Conservation (phyloP, 2,113 vertebrate species). For the Desmodus rotundus region DNA sequence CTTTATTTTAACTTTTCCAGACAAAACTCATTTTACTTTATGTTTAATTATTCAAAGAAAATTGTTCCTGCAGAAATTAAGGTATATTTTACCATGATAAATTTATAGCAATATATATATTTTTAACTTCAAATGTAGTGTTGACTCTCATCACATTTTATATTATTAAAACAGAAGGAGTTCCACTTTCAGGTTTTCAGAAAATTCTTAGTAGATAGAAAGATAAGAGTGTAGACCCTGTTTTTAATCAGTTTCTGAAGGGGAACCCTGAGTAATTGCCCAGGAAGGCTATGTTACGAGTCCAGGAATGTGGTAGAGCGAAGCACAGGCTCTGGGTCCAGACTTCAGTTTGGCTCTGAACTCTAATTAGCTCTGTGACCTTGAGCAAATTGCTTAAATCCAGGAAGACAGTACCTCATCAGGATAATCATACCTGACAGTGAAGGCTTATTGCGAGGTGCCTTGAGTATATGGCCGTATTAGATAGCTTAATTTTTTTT, state of each 20-base stretch:
- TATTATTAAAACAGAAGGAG: neutral
- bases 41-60: neutral
- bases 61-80: neutral
- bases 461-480: neutral
- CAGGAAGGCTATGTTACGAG: neutral
- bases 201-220: constrained; percentile 23
- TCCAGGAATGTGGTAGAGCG: neutral
- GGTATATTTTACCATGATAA: neutral
- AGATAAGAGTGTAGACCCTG: neutral
- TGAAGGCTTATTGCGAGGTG: neutral
- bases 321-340: neutral
- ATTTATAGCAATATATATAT: neutral
- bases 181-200: constrained; percentile 32
- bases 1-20: constrained; percentile 15
- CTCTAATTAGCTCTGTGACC: neutral
- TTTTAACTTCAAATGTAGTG: neutral
- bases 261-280: constrained; percentile 18
- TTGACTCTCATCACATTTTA: neutral
- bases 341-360: neutral
- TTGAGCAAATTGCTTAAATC: constrained; percentile 21
- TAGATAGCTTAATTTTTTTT: neutral
- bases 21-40: constrained; percentile 29
- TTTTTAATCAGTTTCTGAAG: constrained; percentile 27
- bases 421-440: neutral
- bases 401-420: neutral